Evolutionary conservation across 2,888 invertebrate genomes (phyloP).

Genomic region (Rhogogaster chlorosoma): DNA sequence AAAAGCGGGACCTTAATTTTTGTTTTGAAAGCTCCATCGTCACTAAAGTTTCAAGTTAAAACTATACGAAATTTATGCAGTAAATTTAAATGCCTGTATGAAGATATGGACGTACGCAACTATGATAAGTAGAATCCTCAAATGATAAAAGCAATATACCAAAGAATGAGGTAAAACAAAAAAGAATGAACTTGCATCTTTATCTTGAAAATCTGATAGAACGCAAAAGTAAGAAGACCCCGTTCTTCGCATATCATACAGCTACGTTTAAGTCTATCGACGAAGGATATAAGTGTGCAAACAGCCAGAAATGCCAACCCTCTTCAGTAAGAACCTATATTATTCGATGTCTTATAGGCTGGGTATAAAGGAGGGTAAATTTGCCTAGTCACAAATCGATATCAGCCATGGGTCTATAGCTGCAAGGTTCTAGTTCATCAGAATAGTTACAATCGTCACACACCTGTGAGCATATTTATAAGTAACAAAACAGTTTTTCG

Average conservation of each 20-base stretch:
- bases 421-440: slow-evolving; percentile 24
- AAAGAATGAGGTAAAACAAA: neutral
- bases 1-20: too few species aligned
- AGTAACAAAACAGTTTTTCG: neutral
- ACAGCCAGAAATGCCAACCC: neutral
- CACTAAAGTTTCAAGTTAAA: neutral
- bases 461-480: neutral
- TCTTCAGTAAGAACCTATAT: neutral
- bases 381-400: slow-evolving; percentile 41
- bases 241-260: neutral
- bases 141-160: neutral
- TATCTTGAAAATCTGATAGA: neutral
- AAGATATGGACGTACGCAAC: neutral
- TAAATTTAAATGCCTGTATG: neutral
- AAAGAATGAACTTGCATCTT: neutral
- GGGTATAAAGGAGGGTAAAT: neutral
- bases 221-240: neutral
- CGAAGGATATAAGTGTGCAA: neutral
- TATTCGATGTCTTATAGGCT: slow-evolving; percentile 12
- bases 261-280: neutral
- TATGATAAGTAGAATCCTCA: neutral
- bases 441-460: neutral
- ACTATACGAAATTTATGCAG: neutral
- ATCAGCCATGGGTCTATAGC: neutral
- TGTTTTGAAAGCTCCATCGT: too few species aligned